phyloP scores from a whole-genome alignment of 2,797 vertebrate species.

The Borostomias antarcticus region DNA sequence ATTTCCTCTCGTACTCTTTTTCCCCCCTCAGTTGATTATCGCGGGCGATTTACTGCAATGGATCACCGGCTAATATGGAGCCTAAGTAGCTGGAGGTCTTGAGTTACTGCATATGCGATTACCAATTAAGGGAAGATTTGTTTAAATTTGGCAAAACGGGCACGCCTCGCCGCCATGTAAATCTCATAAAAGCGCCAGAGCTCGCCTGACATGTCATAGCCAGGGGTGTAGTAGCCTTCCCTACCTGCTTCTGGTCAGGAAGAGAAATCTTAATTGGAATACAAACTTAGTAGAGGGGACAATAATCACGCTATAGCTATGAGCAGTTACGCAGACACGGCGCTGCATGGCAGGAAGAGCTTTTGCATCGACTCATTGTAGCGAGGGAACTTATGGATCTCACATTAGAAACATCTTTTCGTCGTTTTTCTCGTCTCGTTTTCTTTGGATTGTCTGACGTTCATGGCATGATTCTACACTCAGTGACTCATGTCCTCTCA shows the following conservation, averaged over 20 bases:
- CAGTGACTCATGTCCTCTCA: constrained; percentile 62
- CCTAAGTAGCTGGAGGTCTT: constrained; percentile 83
- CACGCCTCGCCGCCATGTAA: constrained; percentile 73
- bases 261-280: constrained; percentile 51
- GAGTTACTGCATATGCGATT: constrained; percentile 87
- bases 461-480: constrained; percentile 40
- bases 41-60: constrained; percentile 77
- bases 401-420: constrained; percentile 19
- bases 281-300: constrained; percentile 32
- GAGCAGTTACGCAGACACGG: constrained; percentile 30
- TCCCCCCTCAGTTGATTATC: constrained; percentile 79
- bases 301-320: constrained; percentile 22
- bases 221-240: constrained; percentile 52
- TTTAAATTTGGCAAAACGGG: constrained; percentile 86
- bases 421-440: constrained; percentile 24
- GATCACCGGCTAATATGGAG: constrained; percentile 85
- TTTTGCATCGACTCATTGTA: constrained; percentile 7
- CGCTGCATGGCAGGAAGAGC: constrained; percentile 14
- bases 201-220: constrained; percentile 68
- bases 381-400: constrained; percentile 13
- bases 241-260: constrained; percentile 40
- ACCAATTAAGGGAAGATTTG: constrained; percentile 93
- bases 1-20: constrained; percentile 37
- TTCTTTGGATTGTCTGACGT: constrained; percentile 44
- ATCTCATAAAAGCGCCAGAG: constrained; percentile 75